A percentile compares a stretch with the other conserved stretches of the same genome.
Conservation (phyloP, 2,797 vertebrate genomes). For the Schizothorax lantsangensis region DNA sequence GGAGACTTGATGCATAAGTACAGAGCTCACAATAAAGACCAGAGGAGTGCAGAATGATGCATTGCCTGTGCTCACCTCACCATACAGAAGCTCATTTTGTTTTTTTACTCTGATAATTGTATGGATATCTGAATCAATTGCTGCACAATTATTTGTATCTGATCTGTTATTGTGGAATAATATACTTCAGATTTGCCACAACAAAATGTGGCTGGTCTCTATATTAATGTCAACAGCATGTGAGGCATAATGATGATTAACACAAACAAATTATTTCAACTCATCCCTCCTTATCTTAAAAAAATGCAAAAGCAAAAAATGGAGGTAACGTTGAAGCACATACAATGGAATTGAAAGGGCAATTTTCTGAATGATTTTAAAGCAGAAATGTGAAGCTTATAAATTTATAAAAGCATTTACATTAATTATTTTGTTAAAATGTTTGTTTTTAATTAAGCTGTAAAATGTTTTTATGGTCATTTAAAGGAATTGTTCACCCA, state of each 20-base stretch:
- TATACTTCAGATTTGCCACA: background rate
- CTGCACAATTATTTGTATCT: background rate
- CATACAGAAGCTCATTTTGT: background rate
- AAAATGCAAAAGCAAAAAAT: background rate
- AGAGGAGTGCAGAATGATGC: conserved; percentile 15
- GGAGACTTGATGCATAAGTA: conserved; percentile 10
- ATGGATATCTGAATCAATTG: background rate
- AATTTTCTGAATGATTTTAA: too few relatives aligned
- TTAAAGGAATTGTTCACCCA: background rate
- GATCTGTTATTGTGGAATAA: background rate
- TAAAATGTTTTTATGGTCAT: too few relatives aligned
- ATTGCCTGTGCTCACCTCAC: conserved; percentile 15
- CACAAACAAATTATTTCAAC: too few relatives aligned
- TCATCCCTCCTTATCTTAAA: background rate
- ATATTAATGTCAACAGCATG: background rate
- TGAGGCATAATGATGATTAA: background rate
- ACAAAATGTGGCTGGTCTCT: background rate
- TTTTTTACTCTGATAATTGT: background rate
- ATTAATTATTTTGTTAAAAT: too few relatives aligned
- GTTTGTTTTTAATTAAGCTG: too few relatives aligned
- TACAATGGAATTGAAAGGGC: background rate
- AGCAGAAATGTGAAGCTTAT: too few relatives aligned
- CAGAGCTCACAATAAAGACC: conserved; percentile 29
- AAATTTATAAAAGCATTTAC: too few relatives aligned
- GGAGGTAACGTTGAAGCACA: background rate